Evolutionary conservation across 1,140 invertebrate species (phyloP).

Genomic region (Sipha flava): DNA sequence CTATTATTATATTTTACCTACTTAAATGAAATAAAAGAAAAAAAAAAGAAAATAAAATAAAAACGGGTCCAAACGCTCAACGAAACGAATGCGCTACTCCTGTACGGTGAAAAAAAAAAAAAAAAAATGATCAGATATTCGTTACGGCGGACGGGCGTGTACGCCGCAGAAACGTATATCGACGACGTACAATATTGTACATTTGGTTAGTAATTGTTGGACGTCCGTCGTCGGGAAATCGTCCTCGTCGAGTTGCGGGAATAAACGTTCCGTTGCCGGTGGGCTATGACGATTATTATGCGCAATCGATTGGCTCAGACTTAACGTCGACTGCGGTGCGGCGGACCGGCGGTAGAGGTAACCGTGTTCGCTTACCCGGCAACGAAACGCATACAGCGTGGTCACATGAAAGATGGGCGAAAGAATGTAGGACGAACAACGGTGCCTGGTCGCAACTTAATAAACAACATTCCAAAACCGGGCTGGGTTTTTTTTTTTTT

Average conservation of each 20-base stretch:
- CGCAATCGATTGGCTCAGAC: not conserved
- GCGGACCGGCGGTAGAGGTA: not conserved
- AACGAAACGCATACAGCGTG: not conserved
- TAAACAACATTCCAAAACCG: slow-evolving; percentile 29
- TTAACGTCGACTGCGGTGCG: not conserved
- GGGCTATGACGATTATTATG: not conserved
- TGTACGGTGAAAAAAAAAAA: too few species aligned
- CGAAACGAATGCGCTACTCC: too few species aligned
- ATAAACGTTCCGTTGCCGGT: not conserved
- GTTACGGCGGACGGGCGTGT: too few species aligned
- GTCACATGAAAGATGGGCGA: slow-evolving; percentile 27
- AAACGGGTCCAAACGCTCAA: too few species aligned
- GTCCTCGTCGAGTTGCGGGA: not conserved
- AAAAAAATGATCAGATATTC: too few species aligned
- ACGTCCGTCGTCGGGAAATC: not conserved
- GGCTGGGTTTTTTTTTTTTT: slow-evolving; percentile 1
- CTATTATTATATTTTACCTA: too few species aligned
- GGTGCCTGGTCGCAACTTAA: not conserved
- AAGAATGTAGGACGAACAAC: slow-evolving; percentile 33
- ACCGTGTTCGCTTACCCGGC: not conserved
- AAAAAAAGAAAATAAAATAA: too few species aligned
- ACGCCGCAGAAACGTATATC: not conserved
- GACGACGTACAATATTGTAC: not conserved
- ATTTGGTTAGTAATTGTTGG: not conserved
- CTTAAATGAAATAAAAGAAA: too few species aligned